Percentiles rank a stretch among this genome's conserved stretches.
Conservation (phyloP, 2,888 invertebrate species). For the Notodonta dromedarius region DNA sequence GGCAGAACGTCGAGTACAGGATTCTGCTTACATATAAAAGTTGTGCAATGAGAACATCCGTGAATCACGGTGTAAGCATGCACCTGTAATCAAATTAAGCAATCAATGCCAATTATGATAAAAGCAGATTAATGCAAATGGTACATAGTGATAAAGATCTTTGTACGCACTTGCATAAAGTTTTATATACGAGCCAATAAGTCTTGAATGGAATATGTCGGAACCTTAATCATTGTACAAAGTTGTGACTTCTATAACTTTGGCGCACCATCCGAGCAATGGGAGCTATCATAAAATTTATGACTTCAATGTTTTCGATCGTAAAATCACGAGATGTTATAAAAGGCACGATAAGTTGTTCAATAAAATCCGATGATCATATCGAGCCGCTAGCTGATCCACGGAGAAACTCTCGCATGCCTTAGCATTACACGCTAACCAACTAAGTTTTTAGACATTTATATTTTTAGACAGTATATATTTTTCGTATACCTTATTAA, state of each 20-base stretch:
- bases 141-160: neutral
- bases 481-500: too few species aligned
- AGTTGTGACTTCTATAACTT: neutral
- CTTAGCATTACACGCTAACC: conserved; percentile 23
- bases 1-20: neutral
- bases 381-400: conserved; percentile 26
- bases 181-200: neutral
- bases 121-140: neutral
- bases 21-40: neutral
- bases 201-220: neutral
- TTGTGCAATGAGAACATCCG: neutral
- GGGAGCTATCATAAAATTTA: conserved; percentile 12
- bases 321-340: conserved; percentile 18
- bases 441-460: conserved; percentile 11
- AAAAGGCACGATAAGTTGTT: conserved; percentile 13
- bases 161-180: neutral
- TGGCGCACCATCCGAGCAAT: neutral
- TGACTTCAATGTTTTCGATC: conserved; percentile 12
- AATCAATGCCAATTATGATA: conserved; percentile 1
- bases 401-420: conserved; percentile 31
- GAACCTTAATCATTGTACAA: neutral
- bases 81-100: neutral
- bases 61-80: neutral
- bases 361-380: conserved; percentile 17
- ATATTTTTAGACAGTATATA: too few species aligned